These are phyloP conservation scores for Chrysaora quinquecirrha DNA, from an alignment of 30 jellyfish, hydroid and myxozoan species.

Conservation along the genomic window DNA sequence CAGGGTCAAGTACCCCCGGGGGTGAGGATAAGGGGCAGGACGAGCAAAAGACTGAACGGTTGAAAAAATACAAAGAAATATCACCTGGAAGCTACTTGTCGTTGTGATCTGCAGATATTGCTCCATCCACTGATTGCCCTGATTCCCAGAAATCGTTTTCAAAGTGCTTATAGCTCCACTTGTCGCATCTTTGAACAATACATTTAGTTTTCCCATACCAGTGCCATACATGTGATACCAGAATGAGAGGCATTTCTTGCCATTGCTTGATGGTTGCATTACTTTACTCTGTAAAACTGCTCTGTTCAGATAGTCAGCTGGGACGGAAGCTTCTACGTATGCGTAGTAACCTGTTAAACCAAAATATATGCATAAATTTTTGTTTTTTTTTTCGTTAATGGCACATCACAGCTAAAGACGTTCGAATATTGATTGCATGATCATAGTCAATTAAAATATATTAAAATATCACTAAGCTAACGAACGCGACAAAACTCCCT, in stretches of 20 bases:
- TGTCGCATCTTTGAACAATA: neutral
- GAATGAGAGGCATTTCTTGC: conserved; percentile 47
- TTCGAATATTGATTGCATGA: no score
- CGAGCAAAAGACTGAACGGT: no score
- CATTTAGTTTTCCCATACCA: conserved; percentile 43
- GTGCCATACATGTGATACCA: conserved; percentile 66
- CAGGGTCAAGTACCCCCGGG: no score
- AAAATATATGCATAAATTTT: no score
- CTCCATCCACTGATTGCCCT: conserved; percentile 58
- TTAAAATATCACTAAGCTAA: no score
- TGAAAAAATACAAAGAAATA: no score
- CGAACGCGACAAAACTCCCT: no score
- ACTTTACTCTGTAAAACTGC: conserved; percentile 29
- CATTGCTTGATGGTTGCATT: conserved; percentile 39
- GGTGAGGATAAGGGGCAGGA: no score
- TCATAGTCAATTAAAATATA: no score
- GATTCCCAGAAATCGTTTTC: conserved; percentile 24
- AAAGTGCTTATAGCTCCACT: conserved; percentile 8
- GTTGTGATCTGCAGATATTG: neutral
- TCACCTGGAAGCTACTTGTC: no score
- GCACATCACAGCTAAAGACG: no score
- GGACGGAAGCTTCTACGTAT: conserved; percentile 67
- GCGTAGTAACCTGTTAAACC: conserved; percentile 38
- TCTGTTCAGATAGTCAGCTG: conserved; percentile 28
- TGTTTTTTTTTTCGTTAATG: no score